phyloP scores from a whole-genome alignment of 2,797 vertebrate species.

The Echeneis naucrates region DNA sequence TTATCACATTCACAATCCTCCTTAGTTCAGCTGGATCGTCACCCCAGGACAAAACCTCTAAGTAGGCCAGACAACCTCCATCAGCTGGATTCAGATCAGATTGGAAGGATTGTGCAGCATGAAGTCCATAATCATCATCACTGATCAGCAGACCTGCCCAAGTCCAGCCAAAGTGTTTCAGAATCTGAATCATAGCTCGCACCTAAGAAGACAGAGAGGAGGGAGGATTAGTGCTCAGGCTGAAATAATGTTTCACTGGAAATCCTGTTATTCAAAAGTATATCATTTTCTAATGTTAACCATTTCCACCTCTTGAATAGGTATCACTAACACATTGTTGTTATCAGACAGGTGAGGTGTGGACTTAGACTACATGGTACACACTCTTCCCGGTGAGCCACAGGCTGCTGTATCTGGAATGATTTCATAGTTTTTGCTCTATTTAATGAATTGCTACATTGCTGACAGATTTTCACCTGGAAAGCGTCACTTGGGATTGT shows the following conservation, averaged over 20 bases:
- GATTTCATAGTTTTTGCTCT: no score
- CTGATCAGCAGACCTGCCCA: constrained; percentile 81
- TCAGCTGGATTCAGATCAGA: constrained; percentile 38
- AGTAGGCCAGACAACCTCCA: constrained; percentile 23
- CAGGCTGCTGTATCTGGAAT: no score
- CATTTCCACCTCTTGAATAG: no score
- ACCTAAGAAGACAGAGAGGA: constrained; percentile 44
- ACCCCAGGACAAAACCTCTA: not conserved
- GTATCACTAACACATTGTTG: not conserved
- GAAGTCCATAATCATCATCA: constrained; percentile 79
- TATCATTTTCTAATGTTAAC: no score
- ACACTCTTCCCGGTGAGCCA: no score
- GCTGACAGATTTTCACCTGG: constrained; percentile 56
- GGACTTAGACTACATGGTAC: no score
- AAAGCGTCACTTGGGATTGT: constrained; percentile 80
- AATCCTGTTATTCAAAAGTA: no score
- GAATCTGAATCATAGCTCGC: constrained; percentile 71
- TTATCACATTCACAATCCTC: not conserved
- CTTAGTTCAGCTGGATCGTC: not conserved
- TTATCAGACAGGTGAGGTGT: not conserved
- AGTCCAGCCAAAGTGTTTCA: constrained; percentile 77
- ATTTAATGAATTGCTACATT: not conserved
- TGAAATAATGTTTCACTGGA: not conserved
- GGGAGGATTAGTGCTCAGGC: not conserved
- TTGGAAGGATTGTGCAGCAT: constrained; percentile 72